Percentiles rank a stretch among this genome's conserved stretches.
Conservation (phyloP, 2,888 invertebrate genomes). For the Sepioteuthis lessoniana region DNA sequence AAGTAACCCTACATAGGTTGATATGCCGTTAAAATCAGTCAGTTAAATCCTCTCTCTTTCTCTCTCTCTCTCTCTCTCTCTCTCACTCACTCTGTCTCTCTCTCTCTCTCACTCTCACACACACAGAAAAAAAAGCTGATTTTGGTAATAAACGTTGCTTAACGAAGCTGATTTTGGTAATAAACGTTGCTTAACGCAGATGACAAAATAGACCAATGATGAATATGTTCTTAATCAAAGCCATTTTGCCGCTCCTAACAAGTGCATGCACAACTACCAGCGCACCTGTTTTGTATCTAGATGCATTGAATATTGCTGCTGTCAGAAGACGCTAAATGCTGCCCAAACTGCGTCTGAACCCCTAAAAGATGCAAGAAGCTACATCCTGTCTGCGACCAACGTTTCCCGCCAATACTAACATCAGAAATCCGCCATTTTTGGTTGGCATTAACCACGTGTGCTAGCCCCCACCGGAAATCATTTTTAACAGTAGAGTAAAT, state of each 20-base stretch:
- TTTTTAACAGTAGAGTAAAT: background rate
- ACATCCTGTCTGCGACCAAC: background rate
- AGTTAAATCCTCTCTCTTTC: too few species aligned
- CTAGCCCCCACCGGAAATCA: background rate
- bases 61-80: too few species aligned
- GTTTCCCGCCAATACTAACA: background rate
- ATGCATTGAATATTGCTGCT: background rate
- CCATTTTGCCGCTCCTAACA: background rate
- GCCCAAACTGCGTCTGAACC: background rate
- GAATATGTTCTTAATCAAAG: background rate
- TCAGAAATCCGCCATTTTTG: background rate
- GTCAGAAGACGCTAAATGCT: background rate
- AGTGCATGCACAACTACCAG: background rate
- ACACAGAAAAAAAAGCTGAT: too few species aligned
- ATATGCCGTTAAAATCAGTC: too few species aligned
- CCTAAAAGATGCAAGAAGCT: background rate
- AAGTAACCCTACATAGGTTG: too few species aligned
- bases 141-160: too few species aligned
- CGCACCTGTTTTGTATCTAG: background rate
- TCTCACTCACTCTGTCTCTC: too few species aligned
- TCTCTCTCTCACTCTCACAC: too few species aligned
- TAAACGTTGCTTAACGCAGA: background rate
- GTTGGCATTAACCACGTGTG: constrained; percentile 33
- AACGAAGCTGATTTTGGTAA: too few species aligned
- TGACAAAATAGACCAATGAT: background rate